Evolutionary conservation across 1,140 invertebrate genomes (phyloP).

Genomic region (Papilio glaucus): DNA sequence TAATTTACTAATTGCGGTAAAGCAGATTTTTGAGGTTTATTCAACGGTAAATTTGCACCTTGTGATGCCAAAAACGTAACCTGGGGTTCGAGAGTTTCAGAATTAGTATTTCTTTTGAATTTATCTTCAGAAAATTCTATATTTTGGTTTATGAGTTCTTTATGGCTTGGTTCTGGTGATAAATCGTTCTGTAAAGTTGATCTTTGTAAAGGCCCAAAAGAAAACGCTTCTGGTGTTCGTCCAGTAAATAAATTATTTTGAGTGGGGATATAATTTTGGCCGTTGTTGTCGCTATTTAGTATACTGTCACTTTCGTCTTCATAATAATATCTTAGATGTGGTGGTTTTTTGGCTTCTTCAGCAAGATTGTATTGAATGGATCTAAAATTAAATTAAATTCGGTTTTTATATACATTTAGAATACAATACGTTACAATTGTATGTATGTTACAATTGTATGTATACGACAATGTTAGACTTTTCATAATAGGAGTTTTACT

Average conservation of each 20-base stretch:
- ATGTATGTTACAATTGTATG: too few relatives aligned
- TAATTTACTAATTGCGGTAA: constrained; percentile 76
- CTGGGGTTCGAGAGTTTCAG: constrained; percentile 70
- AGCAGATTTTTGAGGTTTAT: constrained; percentile 56
- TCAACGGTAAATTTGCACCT: constrained; percentile 70
- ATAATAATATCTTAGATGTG: constrained; percentile 66
- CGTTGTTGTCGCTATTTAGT: constrained; percentile 53
- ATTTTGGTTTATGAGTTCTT: constrained; percentile 48
- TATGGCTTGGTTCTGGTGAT: constrained; percentile 54
- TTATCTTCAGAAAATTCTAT: constrained; percentile 60
- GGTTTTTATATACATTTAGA: not conserved
- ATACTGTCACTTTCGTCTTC: constrained; percentile 56
- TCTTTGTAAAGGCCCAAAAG: constrained; percentile 62
- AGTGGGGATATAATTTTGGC: constrained; percentile 47
- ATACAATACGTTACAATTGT: too few relatives aligned
- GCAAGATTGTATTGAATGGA: constrained; percentile 79
- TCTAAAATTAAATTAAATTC: constrained; percentile 50
- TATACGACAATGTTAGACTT: too few relatives aligned
- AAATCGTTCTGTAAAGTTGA: constrained; percentile 62
- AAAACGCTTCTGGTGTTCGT: constrained; percentile 76
- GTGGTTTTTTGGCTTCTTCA: constrained; percentile 75
- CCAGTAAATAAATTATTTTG: constrained; percentile 72
- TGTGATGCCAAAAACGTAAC: constrained; percentile 78
- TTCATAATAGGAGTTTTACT: too few relatives aligned
- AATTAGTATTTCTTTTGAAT: constrained; percentile 57